Evolutionary conservation across 2,113 vertebrate species (phyloP).

Genomic region (Gorsachius goisagi): DNA sequence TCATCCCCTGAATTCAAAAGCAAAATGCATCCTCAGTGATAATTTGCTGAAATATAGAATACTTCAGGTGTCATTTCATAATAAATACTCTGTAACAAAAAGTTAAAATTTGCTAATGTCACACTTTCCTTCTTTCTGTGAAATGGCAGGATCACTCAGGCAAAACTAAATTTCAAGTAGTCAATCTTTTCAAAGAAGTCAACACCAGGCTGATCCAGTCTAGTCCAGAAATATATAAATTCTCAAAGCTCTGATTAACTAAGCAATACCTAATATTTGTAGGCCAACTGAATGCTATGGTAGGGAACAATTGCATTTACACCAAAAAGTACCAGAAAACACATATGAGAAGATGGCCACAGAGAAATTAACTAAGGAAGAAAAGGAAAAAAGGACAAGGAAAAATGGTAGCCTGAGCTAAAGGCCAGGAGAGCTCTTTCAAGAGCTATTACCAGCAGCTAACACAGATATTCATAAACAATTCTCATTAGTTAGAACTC

Average conservation of each 20-base stretch:
- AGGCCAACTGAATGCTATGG: background rate
- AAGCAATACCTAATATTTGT: background rate
- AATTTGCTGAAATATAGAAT: background rate
- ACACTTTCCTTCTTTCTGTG: background rate
- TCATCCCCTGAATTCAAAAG: background rate
- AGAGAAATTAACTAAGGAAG: background rate
- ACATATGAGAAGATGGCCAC: background rate
- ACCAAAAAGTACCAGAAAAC: background rate
- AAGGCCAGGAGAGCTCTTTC: background rate
- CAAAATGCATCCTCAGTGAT: background rate
- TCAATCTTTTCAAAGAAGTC: background rate
- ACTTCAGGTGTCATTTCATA: background rate
- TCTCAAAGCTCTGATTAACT: background rate
- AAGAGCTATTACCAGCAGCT: background rate
- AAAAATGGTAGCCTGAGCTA: background rate
- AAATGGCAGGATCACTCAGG: background rate
- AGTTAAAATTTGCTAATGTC: background rate
- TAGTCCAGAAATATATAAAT: background rate
- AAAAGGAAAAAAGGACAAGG: background rate
- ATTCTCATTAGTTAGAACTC: background rate
- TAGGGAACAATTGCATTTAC: background rate
- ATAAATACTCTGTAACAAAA: background rate
- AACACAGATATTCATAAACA: background rate
- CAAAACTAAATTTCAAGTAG: background rate
- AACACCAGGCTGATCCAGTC: background rate